These are phyloP conservation scores for Ormyrus rosae DNA, from an alignment of 2,888 invertebrate species.

Conservation along the genomic window DNA sequence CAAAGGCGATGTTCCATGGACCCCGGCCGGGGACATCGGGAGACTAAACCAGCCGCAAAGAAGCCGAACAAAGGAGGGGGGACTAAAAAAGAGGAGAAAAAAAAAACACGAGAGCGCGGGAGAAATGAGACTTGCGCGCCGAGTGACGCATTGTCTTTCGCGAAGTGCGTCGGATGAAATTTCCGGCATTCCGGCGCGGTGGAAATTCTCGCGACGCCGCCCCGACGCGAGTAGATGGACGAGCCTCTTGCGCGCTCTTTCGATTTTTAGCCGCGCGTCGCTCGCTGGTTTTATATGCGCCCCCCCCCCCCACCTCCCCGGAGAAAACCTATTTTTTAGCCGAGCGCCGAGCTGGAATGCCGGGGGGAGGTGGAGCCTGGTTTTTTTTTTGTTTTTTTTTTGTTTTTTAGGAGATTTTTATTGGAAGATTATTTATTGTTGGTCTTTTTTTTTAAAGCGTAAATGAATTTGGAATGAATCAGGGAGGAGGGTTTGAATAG, in stretches of 20 bases:
- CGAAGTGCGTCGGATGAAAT: not conserved
- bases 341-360: too few species aligned
- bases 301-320: too few species aligned
- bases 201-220: conserved; percentile 2
- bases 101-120: not conserved
- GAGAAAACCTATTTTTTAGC: too few species aligned
- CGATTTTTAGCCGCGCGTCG: too few species aligned
- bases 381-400: too few species aligned
- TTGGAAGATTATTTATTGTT: too few species aligned
- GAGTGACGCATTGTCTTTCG: conserved; percentile 18
- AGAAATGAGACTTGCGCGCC: not conserved
- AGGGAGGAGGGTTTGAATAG: too few species aligned
- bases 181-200: conserved; percentile 20
- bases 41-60: not conserved
- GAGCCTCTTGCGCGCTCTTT: not conserved
- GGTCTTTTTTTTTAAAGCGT: too few species aligned
- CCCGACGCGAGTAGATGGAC: conserved; percentile 25
- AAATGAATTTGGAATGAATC: too few species aligned
- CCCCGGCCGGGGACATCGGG: not conserved
- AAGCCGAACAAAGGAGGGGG: not conserved
- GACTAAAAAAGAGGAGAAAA: not conserved
- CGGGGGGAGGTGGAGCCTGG: too few species aligned
- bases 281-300: too few species aligned
- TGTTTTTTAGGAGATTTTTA: too few species aligned
- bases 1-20: conserved; percentile 9